phyloP scores from a whole-genome alignment of 2,113 vertebrate genomes.

The Tor tambroides region DNA sequence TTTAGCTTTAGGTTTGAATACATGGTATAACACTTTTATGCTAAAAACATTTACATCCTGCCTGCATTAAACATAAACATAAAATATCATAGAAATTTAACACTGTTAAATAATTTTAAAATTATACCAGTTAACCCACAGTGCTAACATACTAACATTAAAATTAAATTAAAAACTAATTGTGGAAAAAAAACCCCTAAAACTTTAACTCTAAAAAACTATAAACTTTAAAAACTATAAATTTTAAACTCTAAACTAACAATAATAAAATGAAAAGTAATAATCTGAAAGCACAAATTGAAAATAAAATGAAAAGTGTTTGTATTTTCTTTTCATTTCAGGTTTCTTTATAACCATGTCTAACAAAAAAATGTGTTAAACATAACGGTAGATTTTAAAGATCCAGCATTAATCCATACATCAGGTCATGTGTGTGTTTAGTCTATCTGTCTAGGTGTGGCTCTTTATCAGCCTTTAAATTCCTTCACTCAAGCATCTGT shows the following conservation, averaged over 20 bases:
- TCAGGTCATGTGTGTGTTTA: slow-evolving; percentile 56
- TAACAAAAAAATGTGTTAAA: neutral
- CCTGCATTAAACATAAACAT: too few species aligned
- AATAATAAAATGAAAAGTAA: neutral
- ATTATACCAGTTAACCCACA: too few species aligned
- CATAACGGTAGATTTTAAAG: neutral
- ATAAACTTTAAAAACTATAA: too few species aligned
- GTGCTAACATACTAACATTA: too few species aligned
- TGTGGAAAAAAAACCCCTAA: neutral
- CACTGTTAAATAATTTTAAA: too few species aligned
- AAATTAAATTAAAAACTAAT: neutral
- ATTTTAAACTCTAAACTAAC: neutral
- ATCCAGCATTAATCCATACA: slow-evolving; percentile 24
- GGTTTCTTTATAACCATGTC: neutral
- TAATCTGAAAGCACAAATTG: too few species aligned
- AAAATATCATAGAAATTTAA: too few species aligned
- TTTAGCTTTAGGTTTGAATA: neutral
- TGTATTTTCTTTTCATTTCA: neutral
- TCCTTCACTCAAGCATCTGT: slow-evolving; percentile 16
- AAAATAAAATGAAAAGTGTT: neutral
- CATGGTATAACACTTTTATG: neutral
- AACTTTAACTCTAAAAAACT: neutral
- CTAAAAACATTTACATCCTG: too few species aligned
- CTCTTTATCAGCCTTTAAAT: slow-evolving; percentile 23
- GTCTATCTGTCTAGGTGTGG: slow-evolving; percentile 29